Percentiles rank a stretch among this genome's conserved stretches.
Evolutionary conservation across 2,797 vertebrate genomes (phyloP).

Genomic region (Acanthurus leucopareius): DNA sequence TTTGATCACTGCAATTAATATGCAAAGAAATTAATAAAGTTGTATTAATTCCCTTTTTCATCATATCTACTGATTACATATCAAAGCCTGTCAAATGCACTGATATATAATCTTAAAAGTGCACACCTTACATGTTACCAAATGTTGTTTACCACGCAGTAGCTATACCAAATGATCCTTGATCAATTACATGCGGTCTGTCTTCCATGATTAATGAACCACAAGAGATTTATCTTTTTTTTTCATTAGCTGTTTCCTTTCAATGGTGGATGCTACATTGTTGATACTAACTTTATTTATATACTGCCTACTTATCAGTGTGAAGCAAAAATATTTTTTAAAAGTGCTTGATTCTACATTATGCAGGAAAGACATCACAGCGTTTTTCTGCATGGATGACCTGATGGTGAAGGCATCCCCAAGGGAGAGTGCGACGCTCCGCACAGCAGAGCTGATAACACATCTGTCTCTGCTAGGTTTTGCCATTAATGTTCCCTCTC

Average conservation of each 20-base stretch:
- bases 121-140: neutral
- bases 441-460: too few relatives aligned
- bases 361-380: too few relatives aligned
- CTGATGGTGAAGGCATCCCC: too few relatives aligned
- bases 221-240: constrained; percentile 19
- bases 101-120: neutral
- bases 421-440: too few relatives aligned
- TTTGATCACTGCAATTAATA: too few relatives aligned
- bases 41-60: too few relatives aligned
- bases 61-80: too few relatives aligned
- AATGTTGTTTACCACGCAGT: neutral
- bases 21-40: too few relatives aligned
- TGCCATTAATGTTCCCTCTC: too few relatives aligned
- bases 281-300: constrained; percentile 66
- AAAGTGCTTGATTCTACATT: constrained; percentile 58
- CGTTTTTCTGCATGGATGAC: too few relatives aligned
- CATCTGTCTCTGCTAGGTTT: too few relatives aligned
- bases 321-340: constrained; percentile 57
- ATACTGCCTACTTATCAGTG: constrained; percentile 64
- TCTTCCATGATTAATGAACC: neutral
- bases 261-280: constrained; percentile 25
- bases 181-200: neutral
- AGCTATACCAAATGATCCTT: neutral
- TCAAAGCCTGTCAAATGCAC: too few relatives aligned
- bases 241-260: constrained; percentile 25